These are phyloP conservation scores for Hanleya hanleyi DNA, from an alignment of 2,888 invertebrate genomes.

Conservation along the genomic window DNA sequence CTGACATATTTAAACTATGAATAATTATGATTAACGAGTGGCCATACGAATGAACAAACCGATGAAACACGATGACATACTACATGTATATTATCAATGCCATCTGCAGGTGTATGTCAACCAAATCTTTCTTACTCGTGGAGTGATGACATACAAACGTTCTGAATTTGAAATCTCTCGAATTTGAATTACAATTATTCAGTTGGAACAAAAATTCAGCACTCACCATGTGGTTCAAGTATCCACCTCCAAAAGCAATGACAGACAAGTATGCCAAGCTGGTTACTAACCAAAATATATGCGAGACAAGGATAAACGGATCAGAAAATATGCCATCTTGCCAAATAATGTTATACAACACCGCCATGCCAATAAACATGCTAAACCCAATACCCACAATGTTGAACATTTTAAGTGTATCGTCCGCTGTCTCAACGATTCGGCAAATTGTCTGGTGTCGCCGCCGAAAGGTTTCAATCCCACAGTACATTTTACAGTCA, in stretches of 20 bases:
- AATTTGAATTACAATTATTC: no score
- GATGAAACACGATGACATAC: no score
- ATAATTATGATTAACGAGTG: no score
- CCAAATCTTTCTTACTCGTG: no score
- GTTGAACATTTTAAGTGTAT: neutral
- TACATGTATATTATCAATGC: no score
- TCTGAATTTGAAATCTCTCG: no score
- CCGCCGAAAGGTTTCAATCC: neutral
- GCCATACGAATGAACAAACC: no score
- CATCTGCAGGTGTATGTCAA: no score
- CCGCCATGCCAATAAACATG: neutral
- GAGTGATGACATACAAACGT: no score
- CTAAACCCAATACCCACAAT: neutral
- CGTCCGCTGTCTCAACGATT: neutral
- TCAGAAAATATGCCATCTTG: neutral
- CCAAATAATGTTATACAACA: neutral
- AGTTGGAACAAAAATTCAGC: no score
- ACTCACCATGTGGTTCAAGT: neutral
- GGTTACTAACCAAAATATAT: neutral
- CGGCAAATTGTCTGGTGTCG: neutral
- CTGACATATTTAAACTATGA: no score
- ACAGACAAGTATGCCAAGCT: neutral
- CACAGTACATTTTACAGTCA: neutral
- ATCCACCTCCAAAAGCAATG: neutral
- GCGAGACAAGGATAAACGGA: neutral